A percentile compares a stretch with the other conserved stretches of the same genome.
These are phyloP conservation scores for Acanthurus tractus DNA, from an alignment of 2,797 vertebrate genomes.

Conservation along the genomic window DNA sequence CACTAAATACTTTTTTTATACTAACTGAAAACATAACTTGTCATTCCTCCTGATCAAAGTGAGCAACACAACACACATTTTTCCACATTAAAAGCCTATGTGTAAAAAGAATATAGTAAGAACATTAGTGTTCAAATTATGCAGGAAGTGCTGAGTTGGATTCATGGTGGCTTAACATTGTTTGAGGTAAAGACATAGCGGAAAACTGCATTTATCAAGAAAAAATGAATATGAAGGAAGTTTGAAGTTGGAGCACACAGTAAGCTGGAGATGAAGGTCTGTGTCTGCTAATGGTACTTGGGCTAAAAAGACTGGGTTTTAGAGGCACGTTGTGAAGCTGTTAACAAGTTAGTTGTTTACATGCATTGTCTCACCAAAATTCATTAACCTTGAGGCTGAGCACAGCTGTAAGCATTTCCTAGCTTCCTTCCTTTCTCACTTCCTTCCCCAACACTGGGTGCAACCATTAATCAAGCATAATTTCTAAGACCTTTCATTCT, in stretches of 20 bases:
- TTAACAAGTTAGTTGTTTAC: no score
- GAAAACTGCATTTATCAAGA: background rate
- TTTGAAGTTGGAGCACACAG: background rate
- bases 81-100: background rate
- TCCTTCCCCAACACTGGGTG: background rate
- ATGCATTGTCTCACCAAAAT: no score
- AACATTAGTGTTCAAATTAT: no score
- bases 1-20: background rate
- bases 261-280: background rate
- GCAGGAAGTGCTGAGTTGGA: background rate
- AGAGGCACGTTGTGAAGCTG: background rate
- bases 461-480: background rate
- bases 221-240: background rate
- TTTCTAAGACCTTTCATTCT: constrained; percentile 12
- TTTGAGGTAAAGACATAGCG: background rate
- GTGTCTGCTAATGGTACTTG: background rate
- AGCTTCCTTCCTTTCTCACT: no score
- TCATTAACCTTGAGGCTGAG: background rate
- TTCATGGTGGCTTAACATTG: background rate
- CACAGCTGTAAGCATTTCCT: background rate
- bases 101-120: background rate
- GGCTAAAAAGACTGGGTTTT: background rate
- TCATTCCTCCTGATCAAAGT: no score
- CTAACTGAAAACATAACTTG: background rate
- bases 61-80: background rate